Base-by-base conservation (phyloP, 23 tunicate genomes). In the Phallusia fumigata region DNA sequence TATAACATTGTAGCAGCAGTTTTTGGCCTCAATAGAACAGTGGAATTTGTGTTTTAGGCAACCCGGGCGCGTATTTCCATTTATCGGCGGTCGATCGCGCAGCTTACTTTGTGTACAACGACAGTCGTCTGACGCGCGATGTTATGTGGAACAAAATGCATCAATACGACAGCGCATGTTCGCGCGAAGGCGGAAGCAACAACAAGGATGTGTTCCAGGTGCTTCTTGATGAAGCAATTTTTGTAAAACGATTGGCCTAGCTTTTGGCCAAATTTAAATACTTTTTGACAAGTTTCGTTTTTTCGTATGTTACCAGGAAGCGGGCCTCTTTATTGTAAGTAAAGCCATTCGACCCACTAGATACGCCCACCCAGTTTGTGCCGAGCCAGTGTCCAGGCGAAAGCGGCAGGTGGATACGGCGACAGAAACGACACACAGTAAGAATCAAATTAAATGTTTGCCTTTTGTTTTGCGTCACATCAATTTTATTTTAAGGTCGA, bases 1-100 rank as follows among this genome's bases (percentile, higher is more conserved):
- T n/a, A n/a, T n/a, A n/a, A n/a, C n/a, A n/a, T n/a, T n/a, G n/a
- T n/a, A n/a, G n/a, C n/a, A n/a, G n/a, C n/a, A n/a, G n/a, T n/a
- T n/a, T n/a, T n/a, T n/a, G n/a, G n/a, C n/a, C n/a, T n/a, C n/a
- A n/a, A n/a, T n/a, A n/a, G n/a, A n/a, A n/a, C n/a, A n/a, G n/a
- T n/a, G n/a, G n/a, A 10, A 40, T 40, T 40, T 40, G 5, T 40
- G 47, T 82, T 65, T 12, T 31, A 82, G 85, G 85, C 36, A 32
- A 65, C 18, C 84, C 80, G 15, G 79, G 79, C 65, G 74, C 93
- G 24, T 18, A 69, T 33, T 65, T 89, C 34, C 76, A 82, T 32
- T 31, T 89, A 44, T 86, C 77, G 12, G 94, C 82, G 22, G 88
- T 89, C 2, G 94, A 89, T 65, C 77, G 88, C 12, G 94, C 94